Evolutionary conservation across 2,797 vertebrate genomes (phyloP).

Genomic region (Lindbergichthys nudifrons): DNA sequence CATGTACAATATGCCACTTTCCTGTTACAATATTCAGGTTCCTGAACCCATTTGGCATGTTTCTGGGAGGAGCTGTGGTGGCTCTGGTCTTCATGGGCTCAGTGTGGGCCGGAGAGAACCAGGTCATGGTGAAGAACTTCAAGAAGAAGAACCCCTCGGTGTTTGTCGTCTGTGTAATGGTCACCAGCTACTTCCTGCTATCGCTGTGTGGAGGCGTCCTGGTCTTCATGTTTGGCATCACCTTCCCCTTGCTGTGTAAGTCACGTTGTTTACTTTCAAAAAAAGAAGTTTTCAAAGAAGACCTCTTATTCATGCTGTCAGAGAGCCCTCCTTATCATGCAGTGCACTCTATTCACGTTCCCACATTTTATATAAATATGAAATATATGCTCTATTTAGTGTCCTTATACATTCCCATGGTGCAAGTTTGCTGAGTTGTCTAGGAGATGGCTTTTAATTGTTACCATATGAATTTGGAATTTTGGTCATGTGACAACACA

Average conservation of each 20-base stretch:
- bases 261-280: conserved; percentile 41
- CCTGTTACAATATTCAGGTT: conserved; percentile 85
- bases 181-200: conserved; percentile 94
- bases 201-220: conserved; percentile 94
- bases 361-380: background rate
- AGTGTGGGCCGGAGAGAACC: conserved; percentile 96
- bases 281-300: background rate
- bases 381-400: background rate
- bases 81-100: conserved; percentile 92
- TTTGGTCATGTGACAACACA: background rate
- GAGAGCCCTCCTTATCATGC: background rate
- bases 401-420: background rate
- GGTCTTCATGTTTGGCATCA: conserved; percentile 98
- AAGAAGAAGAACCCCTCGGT: conserved; percentile 93
- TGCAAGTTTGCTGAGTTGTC: background rate
- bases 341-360: background rate
- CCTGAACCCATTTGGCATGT: conserved; percentile 94
- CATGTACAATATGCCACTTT: conserved; percentile 7
- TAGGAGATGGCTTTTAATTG: background rate
- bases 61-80: conserved; percentile 92
- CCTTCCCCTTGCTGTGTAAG: conserved; percentile 94
- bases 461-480: background rate
- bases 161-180: conserved; percentile 90
- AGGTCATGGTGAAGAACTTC: conserved; percentile 90
- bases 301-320: background rate